A percentile compares a stretch with the other conserved stretches of the same genome.
phyloP scores from a whole-genome alignment of 2,888 invertebrate genomes.

The Palloptera scutellata region DNA sequence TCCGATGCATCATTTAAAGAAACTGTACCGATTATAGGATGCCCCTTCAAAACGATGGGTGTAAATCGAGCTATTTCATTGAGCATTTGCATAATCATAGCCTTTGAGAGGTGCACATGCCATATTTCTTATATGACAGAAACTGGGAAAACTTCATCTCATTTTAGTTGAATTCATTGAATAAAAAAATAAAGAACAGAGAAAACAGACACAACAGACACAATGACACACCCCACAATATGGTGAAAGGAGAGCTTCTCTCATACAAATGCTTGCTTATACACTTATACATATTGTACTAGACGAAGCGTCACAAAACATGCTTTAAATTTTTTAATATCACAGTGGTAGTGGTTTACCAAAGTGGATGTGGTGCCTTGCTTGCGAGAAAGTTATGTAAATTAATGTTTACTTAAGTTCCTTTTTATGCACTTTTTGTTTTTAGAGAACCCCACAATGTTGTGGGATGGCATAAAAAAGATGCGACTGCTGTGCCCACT shows the following conservation, averaged over 20 bases:
- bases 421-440: constrained; percentile 45
- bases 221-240: constrained; percentile 35
- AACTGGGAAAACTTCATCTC: constrained; percentile 15
- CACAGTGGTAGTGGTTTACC: constrained; percentile 33
- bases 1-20: background rate
- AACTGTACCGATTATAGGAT: constrained; percentile 3
- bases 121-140: constrained; percentile 26
- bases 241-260: constrained; percentile 29
- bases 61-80: constrained; percentile 1
- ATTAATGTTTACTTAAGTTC: constrained; percentile 64
- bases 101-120: constrained; percentile 1
- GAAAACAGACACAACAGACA: constrained; percentile 59
- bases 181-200: constrained; percentile 46
- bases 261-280: constrained; percentile 14
- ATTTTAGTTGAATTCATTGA: background rate
- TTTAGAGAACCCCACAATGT: constrained; percentile 12
- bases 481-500: background rate
- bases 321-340: constrained; percentile 62
- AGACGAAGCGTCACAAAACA: constrained; percentile 53
- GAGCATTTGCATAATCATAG: constrained; percentile 10
- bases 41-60: background rate
- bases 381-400: constrained; percentile 62
- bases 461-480: constrained; percentile 1
- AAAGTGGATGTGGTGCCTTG: constrained; percentile 10
- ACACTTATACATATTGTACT: constrained; percentile 9